Evolutionary conservation across 2,797 vertebrate genomes (phyloP), one percentile per base, ranked within the genome.

Genomic region (Onychomys arenicola): DNA sequence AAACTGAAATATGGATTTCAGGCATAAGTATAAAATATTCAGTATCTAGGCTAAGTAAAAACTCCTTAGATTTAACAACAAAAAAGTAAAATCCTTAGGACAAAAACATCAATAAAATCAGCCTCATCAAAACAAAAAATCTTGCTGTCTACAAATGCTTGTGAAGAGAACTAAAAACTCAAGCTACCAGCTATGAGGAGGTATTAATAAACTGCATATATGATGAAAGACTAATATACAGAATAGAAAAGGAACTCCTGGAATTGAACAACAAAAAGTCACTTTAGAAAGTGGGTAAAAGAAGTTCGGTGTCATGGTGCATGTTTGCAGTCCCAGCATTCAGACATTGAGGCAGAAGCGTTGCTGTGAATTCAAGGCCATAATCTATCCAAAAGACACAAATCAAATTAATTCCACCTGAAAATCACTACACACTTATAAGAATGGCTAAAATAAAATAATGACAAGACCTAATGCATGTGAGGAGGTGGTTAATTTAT

Each of bases 21-120:
- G 69, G n/a, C 32, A 88, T 93, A 95, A 88, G 94, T 80, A 59
- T 81, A 93, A 95, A 82, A 89, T 94, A 19, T 92, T 93, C 40
- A 93, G 40, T 49, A 94, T 93, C 57, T 97, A n/a, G 17, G n/a
- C 27, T 65, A 89, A 11, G 43, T 25, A 90, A 97, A 89, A 21
- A 83, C 7, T 95, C 92, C 78, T 91, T 95, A 96, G 46, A 93
- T 63, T 77, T 95, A 88, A 95, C 14, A 94, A 71, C 55, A 67
- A 63, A 95, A 87, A 89, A 84, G 12, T 40, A 95, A 78, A 32
- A 95, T 78, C 25, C 16, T 89, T 95, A 86, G 95, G 63, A 75
- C 49, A 63, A 94, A 91, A 95, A 91, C 34, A 67, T 63, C 59
- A 82, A 73, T 73, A 92, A 82, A 90, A 14, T 84, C 34, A 49